A percentile compares a stretch with the other conserved stretches of the same genome.
These are phyloP conservation scores for Phortica okadai DNA, from an alignment of 2,888 invertebrate genomes.

Conservation along the genomic window DNA sequence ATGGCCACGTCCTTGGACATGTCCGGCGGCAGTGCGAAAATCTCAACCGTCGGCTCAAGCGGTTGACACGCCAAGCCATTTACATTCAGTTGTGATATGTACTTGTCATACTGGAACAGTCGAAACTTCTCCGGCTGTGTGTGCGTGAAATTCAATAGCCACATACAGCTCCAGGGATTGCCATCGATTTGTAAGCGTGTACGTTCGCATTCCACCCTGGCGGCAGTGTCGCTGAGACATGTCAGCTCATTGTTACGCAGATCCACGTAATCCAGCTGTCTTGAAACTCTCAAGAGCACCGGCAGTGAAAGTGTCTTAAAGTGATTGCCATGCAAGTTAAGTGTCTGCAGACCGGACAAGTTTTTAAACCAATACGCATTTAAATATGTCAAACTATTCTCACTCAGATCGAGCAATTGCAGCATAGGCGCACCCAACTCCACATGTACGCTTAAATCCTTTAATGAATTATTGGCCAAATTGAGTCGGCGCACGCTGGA, in stretches of 20 bases:
- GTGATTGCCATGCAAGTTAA: constrained; percentile 60
- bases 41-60: constrained; percentile 41
- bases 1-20: background rate
- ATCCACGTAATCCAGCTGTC: constrained; percentile 51
- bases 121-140: constrained; percentile 70
- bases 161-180: constrained; percentile 74
- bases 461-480: constrained; percentile 66
- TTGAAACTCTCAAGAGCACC: constrained; percentile 48
- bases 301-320: constrained; percentile 55
- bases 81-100: constrained; percentile 74
- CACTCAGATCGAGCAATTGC: constrained; percentile 67
- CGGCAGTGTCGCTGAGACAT: constrained; percentile 47
- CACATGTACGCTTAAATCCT: constrained; percentile 48
- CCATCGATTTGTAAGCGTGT: constrained; percentile 66
- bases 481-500: constrained; percentile 56
- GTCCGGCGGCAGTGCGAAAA: background rate
- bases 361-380: constrained; percentile 57
- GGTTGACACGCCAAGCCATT: constrained; percentile 72
- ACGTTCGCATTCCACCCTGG: constrained; percentile 43
- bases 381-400: constrained; percentile 61
- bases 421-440: constrained; percentile 38
- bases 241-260: constrained; percentile 59
- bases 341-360: constrained; percentile 52
- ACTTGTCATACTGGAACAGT: constrained; percentile 72
- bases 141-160: constrained; percentile 71